Evolutionary conservation across 2,113 vertebrate species (phyloP).

Genomic region (Procavia capensis): DNA sequence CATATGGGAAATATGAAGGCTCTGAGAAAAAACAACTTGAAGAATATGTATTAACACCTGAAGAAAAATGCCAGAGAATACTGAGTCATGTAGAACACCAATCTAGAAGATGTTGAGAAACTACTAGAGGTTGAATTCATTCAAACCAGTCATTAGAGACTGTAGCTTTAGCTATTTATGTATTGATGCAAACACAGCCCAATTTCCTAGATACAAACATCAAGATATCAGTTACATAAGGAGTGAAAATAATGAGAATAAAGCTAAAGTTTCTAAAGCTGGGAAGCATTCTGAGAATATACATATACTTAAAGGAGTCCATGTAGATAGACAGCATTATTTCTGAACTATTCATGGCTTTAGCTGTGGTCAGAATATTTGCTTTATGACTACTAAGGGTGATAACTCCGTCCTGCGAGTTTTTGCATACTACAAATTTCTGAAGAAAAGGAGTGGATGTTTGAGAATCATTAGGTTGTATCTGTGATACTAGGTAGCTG

Average conservation of each 20-base stretch:
- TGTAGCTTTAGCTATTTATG: not conserved
- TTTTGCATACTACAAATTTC: not conserved
- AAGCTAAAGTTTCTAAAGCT: too few species aligned
- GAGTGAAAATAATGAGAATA: not conserved
- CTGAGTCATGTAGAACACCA: not conserved
- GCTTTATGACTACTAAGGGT: not conserved
- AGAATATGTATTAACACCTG: not conserved
- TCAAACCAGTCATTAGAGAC: not conserved
- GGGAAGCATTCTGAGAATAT: too few species aligned
- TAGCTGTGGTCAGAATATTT: not conserved
- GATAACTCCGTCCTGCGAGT: not conserved
- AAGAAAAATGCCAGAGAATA: not conserved
- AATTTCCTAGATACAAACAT: not conserved
- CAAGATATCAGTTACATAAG: not conserved
- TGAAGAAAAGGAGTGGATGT: not conserved
- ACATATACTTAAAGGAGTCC: too few species aligned
- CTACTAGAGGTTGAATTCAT: not conserved
- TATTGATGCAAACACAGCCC: not conserved
- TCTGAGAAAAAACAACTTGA: not conserved
- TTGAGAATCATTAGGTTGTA: not conserved
- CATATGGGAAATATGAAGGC: not conserved
- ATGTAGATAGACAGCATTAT: not conserved
- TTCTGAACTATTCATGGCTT: not conserved
- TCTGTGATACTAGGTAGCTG: not conserved
- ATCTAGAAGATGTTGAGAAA: not conserved